Evolutionary conservation across 30 jellyfish, hydroid and myxozoan genomes (phyloP).

Genomic region (Hydra vulgaris): DNA sequence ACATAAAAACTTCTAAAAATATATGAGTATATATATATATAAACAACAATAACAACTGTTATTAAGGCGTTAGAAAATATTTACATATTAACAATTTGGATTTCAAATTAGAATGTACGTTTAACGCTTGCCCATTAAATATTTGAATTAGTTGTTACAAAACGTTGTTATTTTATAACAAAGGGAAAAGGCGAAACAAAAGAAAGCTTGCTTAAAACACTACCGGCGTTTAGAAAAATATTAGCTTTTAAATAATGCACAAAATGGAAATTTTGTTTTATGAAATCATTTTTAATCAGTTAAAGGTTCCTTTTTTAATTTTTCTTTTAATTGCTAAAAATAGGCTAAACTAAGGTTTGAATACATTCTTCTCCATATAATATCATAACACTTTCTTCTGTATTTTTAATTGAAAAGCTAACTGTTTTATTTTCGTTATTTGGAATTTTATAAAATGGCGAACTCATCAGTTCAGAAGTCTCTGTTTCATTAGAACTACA

Average conservation of each 20-base stretch:
- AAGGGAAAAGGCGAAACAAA: too few species aligned
- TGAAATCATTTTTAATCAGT: too few species aligned
- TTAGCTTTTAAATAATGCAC: too few species aligned
- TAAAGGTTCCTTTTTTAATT: too few species aligned
- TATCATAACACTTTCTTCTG: not conserved
- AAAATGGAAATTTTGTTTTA: too few species aligned
- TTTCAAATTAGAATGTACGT: not conserved
- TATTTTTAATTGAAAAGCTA: not conserved
- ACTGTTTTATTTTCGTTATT: not conserved
- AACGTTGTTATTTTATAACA: too few species aligned
- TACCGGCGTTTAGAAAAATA: too few species aligned
- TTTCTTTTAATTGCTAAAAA: too few species aligned
- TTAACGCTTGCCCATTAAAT: too few species aligned
- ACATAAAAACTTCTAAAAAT: not conserved
- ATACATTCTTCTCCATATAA: not conserved
- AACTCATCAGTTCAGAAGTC: not conserved
- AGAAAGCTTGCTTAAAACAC: too few species aligned
- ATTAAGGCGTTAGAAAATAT: not conserved
- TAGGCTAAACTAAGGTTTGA: not conserved
- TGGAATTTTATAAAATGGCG: not conserved
- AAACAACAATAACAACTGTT: too few species aligned
- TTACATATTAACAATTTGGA: not conserved
- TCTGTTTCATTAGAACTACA: not conserved
- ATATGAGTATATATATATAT: not conserved
- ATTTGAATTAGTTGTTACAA: too few species aligned